Conservation (phyloP, 92 coral and sea anemone genomes). For the Nematostella vectensis region DNA sequence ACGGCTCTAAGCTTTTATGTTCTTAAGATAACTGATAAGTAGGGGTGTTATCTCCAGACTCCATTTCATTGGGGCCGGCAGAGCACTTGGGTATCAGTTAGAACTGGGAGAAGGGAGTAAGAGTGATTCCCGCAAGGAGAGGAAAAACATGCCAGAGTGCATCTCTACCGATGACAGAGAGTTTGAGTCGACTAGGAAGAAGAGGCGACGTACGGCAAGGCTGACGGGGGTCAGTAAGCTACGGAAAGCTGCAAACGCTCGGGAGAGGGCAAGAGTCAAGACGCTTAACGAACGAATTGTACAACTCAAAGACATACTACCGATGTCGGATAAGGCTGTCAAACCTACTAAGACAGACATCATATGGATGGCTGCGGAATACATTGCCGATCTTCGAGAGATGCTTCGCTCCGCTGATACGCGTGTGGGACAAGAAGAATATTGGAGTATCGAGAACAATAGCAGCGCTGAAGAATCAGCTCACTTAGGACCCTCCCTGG, state of each 20-base stretch:
- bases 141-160: too few relatives aligned
- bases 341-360: slow-evolving; percentile 62
- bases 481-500: too few relatives aligned
- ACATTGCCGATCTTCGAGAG: slow-evolving; percentile 50
- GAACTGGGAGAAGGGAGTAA: background rate
- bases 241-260: slow-evolving; percentile 71
- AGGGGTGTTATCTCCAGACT: slow-evolving; percentile 8
- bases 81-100: slow-evolving; percentile 3
- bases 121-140: too few relatives aligned
- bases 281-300: slow-evolving; percentile 47
- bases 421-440: background rate
- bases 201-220: slow-evolving; percentile 37
- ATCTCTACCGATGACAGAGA: too few relatives aligned
- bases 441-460: background rate
- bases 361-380: slow-evolving; percentile 64
- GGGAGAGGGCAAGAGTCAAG: slow-evolving; percentile 65
- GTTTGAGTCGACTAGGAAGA: slow-evolving; percentile 23
- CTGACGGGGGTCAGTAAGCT: slow-evolving; percentile 67
- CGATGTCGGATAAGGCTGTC: slow-evolving; percentile 31
- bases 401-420: slow-evolving; percentile 14
- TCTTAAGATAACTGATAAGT: slow-evolving; percentile 31
- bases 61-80: slow-evolving; percentile 6
- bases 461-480: slow-evolving; percentile 6
- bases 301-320: slow-evolving; percentile 36
- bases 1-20: slow-evolving; percentile 12